Percentiles rank a stretch among this genome's conserved stretches.
These are phyloP conservation scores for Myzus persicae DNA, from an alignment of 1,140 invertebrate genomes.

Conservation along the genomic window DNA sequence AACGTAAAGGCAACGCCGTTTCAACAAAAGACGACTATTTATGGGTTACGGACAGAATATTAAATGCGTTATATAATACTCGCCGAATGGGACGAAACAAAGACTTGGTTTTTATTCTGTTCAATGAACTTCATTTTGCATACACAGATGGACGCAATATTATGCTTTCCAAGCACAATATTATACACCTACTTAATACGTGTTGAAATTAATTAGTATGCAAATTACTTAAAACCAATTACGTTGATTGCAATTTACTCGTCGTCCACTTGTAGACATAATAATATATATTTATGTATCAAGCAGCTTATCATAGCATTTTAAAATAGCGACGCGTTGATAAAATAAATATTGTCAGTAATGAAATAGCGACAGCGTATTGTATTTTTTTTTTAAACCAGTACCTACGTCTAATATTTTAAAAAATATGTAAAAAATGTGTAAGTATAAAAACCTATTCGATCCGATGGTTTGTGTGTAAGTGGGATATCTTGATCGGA, in stretches of 20 bases:
- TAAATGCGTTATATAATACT: neutral
- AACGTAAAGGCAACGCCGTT: neutral
- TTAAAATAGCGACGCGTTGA: neutral
- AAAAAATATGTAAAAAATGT: too few relatives aligned
- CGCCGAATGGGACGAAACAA: neutral
- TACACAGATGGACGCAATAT: neutral
- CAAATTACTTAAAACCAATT: constrained; percentile 5
- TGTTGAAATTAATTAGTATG: neutral
- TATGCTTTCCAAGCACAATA: neutral
- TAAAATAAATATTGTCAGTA: too few relatives aligned
- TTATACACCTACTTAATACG: neutral
- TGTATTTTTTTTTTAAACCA: neutral
- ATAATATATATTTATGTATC: neutral
- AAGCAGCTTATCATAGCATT: neutral
- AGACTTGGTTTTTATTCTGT: neutral
- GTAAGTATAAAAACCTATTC: neutral
- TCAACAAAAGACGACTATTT: neutral
- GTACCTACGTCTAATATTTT: neutral
- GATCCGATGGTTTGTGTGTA: neutral
- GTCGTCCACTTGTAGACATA: neutral
- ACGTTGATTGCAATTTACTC: neutral
- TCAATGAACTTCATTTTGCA: neutral
- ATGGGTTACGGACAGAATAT: neutral
- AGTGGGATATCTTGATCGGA: neutral
- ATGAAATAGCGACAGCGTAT: neutral